Evolutionary conservation across 1,140 invertebrate genomes (phyloP).

Genomic region (Paralvinella palmiformis): DNA sequence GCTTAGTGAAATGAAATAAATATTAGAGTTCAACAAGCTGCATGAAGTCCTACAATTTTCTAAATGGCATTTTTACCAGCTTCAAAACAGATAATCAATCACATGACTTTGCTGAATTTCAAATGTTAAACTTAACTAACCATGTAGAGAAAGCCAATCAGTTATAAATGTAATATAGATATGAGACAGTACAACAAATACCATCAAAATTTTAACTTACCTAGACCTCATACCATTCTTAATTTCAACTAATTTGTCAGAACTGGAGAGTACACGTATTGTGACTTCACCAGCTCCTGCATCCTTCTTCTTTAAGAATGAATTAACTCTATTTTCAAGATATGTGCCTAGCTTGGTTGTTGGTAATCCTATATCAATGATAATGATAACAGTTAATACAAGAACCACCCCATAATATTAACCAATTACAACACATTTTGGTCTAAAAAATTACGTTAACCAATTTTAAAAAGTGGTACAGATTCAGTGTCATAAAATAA

Average conservation of each 20-base stretch:
- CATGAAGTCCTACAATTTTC: too few species aligned
- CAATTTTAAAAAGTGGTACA: neutral
- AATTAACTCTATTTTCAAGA: constrained; percentile 96
- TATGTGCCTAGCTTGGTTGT: constrained; percentile 90
- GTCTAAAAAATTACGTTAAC: neutral
- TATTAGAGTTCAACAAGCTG: too few species aligned
- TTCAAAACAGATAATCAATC: too few species aligned
- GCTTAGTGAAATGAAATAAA: too few species aligned
- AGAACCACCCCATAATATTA: too few species aligned
- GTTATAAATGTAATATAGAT: too few species aligned
- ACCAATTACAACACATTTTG: too few species aligned
- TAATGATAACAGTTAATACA: neutral
- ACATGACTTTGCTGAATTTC: too few species aligned
- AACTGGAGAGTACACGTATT: constrained; percentile 94
- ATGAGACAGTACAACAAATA: neutral
- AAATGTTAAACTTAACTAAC: too few species aligned
- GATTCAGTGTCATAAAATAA: too few species aligned
- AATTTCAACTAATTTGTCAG: constrained; percentile 96
- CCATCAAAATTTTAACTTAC: constrained; percentile 36
- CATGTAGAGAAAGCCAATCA: too few species aligned
- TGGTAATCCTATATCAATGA: constrained; percentile 61
- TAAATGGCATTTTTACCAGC: too few species aligned
- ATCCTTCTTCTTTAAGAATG: constrained; percentile 91
- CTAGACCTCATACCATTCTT: constrained; percentile 90
- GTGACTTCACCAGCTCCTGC: constrained; percentile 92